Evolutionary conservation across 2,797 vertebrate species (phyloP).

Genomic region (Sebastes taczanowskii): DNA sequence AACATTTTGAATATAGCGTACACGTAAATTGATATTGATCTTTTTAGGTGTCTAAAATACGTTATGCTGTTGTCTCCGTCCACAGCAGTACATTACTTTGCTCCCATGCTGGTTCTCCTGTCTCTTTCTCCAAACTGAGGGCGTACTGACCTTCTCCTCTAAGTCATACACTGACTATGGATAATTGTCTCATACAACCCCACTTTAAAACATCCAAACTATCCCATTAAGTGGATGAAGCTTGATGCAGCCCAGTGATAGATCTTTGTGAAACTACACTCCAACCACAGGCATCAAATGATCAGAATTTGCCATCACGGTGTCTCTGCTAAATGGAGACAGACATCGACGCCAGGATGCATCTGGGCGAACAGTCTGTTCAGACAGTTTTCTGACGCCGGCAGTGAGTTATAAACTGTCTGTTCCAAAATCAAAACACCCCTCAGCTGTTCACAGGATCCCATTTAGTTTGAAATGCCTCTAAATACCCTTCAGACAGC

Average conservation of each 20-base stretch:
- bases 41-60: not conserved
- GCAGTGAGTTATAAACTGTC: slow-evolving; percentile 33
- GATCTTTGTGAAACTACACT: not conserved
- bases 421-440: slow-evolving; percentile 44
- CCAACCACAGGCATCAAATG: not conserved
- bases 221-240: not conserved
- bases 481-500: slow-evolving; percentile 60
- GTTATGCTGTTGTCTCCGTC: rapidly evolving
- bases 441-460: slow-evolving; percentile 43
- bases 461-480: slow-evolving; percentile 53
- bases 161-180: not conserved
- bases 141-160: no score
- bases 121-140: not conserved
- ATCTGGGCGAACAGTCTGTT: slow-evolving; percentile 20
- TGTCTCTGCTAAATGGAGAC: not conserved
- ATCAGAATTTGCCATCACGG: not conserved
- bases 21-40: no score
- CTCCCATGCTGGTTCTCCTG: not conserved
- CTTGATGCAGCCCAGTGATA: no score
- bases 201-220: not conserved
- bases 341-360: slow-evolving; percentile 2
- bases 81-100: not conserved
- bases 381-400: slow-evolving; percentile 1
- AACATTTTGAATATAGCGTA: no score
- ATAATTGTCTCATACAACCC: not conserved